Evolutionary conservation across 2,888 invertebrate genomes (phyloP), one percentile per base, ranked within the genome.

Genomic region (Carabus problematicus): DNA sequence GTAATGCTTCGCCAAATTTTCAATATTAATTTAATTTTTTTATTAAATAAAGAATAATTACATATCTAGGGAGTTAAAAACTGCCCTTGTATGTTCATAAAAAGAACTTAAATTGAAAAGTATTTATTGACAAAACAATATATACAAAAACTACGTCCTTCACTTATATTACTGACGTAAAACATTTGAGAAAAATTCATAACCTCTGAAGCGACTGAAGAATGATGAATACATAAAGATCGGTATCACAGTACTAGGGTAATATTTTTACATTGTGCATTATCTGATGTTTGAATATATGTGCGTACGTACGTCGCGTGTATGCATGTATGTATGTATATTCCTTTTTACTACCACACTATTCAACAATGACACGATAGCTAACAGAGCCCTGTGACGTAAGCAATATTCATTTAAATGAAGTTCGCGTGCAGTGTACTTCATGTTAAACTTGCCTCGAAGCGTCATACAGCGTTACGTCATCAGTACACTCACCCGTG

Each of bases 231-330:
- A 39, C 18, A 56, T 18, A 56, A 19, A 8, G 56, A 56, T 56
- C n/a, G 1, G 8, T 40, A 56, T 40, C 40, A 56, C n/a, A 29
- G 29, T 11, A 29, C 56, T 18, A 54, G 54, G 18, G 12, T 39
- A 56, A 56, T 56, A 56, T 56, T 56, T 56, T 19, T 56, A 40
- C 56, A 52, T 12, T 29, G 18, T 56, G 18, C 56, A 56, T 56
- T 56, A 56, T 56, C 56, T 56, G 56, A 67, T 67, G 54, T 67
- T 45, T 67, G 62, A 41, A 39, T 63, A 62, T 66, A 66, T 66
- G 41, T 66, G 60, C 16, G 52, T 64, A 64, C 52, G 29, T 29
- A 47, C 47, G 47, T n/a, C 16, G n/a, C 11, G 16, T 47, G 16
- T 14, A 29, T 29, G 29, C 40, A 62, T 66, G 40, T 66, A 63